Base-by-base conservation (phyloP, 1,140 invertebrate genomes). In the Antheraea pernyi region DNA sequence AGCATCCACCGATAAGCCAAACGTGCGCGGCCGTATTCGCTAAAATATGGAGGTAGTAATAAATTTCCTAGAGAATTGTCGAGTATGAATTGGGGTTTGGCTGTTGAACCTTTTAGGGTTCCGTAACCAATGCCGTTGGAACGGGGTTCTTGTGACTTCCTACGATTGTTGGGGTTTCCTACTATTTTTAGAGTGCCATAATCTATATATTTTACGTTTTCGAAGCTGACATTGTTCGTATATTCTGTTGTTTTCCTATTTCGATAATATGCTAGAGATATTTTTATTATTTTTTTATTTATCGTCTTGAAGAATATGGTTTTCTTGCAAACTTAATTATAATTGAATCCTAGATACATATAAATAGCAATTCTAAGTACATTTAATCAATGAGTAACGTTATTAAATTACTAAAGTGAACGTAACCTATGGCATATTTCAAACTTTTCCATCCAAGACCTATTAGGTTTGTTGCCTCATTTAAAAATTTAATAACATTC, bases 1-100 rank as follows among this genome's bases (percentile, higher is more conserved):
- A 65, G 64, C 39, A 63, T 42, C n/a, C 42, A 18, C 64, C 64
- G 64, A 65, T 65, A 65, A 65, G 64, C 39, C 64, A 65, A 65
- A 65, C 64, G 64, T 65, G 64, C 10, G 62, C 62, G 64, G 11
- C 64, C 64, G 64, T 65, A 46, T 48, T n/a, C 39, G 42, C 39
- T 65, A 42, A 65, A 65, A 65, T 65, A 65, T 65, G 37, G 19
- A 42, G 64, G 64, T 65, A 65, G 39, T 19, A 46, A 65, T 65
- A 65, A 65, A 65, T 65, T 65, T 65, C 18, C 36, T 46, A 11
- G 39, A 22, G 42, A 48, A 65, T 65, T 65, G 64, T 64, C 37
- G 62, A 64, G 30, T 48, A 46, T 65, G 64, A 48, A 65, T 65
- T 65, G 39, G 64, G n/a, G 39, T 46, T 61, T 11, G 46, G 46